Conservation (phyloP, 2,888 invertebrate species). For the Drosophila monieri region DNA sequence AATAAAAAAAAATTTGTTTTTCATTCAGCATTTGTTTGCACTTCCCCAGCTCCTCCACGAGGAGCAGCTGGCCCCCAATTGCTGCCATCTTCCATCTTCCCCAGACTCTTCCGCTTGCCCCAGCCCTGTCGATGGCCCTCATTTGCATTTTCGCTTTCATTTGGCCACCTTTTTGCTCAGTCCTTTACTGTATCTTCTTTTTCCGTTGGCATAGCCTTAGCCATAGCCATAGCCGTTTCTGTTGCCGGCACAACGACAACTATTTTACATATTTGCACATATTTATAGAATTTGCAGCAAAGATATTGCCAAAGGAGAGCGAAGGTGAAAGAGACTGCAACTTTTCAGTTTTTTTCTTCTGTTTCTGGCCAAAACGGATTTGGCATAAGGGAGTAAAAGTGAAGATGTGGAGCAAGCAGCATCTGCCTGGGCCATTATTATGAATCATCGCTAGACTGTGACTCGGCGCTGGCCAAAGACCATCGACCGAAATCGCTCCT, state of each 20-base stretch:
- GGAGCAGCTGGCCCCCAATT: conserved; percentile 25
- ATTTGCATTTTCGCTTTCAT: conserved; percentile 32
- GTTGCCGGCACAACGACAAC: conserved; percentile 49
- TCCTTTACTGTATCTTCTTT: conserved; percentile 9
- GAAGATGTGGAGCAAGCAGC: conserved; percentile 34
- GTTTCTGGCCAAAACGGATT: conserved; percentile 54
- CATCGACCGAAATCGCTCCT: conserved; percentile 3
- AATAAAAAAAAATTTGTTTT: conserved; percentile 43
- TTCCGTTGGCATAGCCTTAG: not conserved
- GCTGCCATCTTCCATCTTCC: not conserved
- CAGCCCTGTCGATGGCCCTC: not conserved
- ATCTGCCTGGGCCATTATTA: conserved; percentile 34
- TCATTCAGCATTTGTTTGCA: conserved; percentile 46
- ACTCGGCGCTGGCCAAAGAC: not conserved
- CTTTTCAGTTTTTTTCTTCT: conserved; percentile 7
- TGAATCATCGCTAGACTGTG: conserved; percentile 54
- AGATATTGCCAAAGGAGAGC: conserved; percentile 41
- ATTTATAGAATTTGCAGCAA: conserved; percentile 66
- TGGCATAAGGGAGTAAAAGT: conserved; percentile 14
- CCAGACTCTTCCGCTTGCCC: not conserved
- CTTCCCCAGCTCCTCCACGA: conserved; percentile 13
- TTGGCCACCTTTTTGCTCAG: conserved; percentile 17
- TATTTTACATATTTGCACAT: conserved; percentile 47
- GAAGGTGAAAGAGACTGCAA: conserved; percentile 22
- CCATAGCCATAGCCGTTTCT: too few relatives aligned